Evolutionary conservation across 2,113 vertebrate genomes (phyloP).

Genomic region (Pholis gunnellus): DNA sequence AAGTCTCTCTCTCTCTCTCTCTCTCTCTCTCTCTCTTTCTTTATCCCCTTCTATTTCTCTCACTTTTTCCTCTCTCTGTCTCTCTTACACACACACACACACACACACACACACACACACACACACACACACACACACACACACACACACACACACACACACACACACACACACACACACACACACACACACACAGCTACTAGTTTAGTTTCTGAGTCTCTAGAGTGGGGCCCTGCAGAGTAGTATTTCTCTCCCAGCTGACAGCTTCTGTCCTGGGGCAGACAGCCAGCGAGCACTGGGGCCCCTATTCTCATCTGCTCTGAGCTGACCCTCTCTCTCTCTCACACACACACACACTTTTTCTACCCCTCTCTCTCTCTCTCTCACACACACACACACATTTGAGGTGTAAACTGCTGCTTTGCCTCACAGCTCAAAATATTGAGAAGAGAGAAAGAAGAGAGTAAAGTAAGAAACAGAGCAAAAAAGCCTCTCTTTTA

Average conservation of each 20-base stretch:
- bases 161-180: not conserved
- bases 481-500: not conserved
- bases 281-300: conserved; percentile 48
- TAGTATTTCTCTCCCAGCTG: conserved; percentile 67
- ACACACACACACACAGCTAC: conserved; percentile 8
- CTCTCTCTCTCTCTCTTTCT: not conserved
- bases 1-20: not conserved
- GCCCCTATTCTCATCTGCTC: conserved; percentile 50
- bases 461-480: not conserved
- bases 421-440: conserved; percentile 18
- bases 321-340: not conserved
- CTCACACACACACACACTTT: not conserved
- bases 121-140: conserved; percentile 28
- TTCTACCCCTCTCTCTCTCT: not conserved
- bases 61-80: not conserved
- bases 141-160: not conserved
- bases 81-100: not conserved
- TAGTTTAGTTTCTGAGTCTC: conserved; percentile 41
- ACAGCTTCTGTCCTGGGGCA: conserved; percentile 69
- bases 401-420: conserved; percentile 2
- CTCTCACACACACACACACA: not conserved
- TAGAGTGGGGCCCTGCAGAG: conserved; percentile 51
- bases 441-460: not conserved
- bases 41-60: not conserved
- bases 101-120: conserved; percentile 22